These are phyloP conservation scores for Diarsia brunnea DNA, from an alignment of 2,888 invertebrate species.

Conservation along the genomic window DNA sequence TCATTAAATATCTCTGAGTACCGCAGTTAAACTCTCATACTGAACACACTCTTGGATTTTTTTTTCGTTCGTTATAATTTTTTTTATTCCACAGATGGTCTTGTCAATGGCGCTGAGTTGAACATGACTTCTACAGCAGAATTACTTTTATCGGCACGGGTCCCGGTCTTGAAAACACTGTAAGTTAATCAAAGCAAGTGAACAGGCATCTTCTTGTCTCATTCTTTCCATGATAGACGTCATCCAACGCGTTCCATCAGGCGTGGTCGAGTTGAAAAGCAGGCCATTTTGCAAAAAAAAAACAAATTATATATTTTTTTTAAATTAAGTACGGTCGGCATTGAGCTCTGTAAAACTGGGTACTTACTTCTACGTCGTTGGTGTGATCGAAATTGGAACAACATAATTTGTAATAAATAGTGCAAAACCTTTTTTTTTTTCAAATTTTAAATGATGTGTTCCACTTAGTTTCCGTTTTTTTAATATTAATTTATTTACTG, in stretches of 20 bases:
- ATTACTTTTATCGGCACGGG: background rate
- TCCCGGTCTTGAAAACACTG: background rate
- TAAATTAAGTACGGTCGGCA: background rate
- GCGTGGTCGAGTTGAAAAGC: no score
- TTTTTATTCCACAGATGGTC: background rate
- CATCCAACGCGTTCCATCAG: no score
- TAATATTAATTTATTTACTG: background rate
- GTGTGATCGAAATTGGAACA: background rate
- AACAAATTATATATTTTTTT: no score
- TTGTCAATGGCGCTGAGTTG: background rate
- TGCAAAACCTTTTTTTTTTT: background rate
- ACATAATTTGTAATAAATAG: background rate
- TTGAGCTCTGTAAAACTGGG: background rate
- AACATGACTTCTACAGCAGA: constrained; percentile 1
- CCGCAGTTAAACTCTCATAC: no score
- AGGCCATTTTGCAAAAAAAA: no score
- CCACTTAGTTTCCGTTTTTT: no score
- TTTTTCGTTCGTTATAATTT: background rate
- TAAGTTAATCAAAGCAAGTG: background rate
- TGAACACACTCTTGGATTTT: no score
- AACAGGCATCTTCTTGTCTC: no score
- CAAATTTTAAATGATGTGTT: no score
- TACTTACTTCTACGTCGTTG: background rate
- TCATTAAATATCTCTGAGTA: no score
- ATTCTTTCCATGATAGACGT: no score